These are phyloP conservation scores for Drosophila tsacasi DNA, from an alignment of 1,140 invertebrate genomes.

Conservation along the genomic window DNA sequence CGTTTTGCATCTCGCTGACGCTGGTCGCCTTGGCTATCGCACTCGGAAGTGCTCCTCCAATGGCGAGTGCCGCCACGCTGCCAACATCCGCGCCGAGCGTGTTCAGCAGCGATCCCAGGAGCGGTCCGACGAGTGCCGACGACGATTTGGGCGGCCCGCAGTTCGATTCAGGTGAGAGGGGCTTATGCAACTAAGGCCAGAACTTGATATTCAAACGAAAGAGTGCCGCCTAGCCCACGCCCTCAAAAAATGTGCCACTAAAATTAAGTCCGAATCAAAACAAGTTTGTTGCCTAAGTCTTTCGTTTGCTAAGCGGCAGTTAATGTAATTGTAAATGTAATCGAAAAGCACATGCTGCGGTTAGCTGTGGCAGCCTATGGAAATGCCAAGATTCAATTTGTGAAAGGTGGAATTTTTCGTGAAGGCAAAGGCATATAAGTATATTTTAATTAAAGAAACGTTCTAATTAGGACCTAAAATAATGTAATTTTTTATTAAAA, in stretches of 20 bases:
- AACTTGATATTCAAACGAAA: slow-evolving; percentile 74
- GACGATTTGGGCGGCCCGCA: slow-evolving; percentile 48
- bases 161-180: slow-evolving; percentile 56
- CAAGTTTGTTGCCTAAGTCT: slow-evolving; percentile 75
- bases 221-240: slow-evolving; percentile 24
- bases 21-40: slow-evolving; percentile 59
- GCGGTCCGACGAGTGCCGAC: slow-evolving; percentile 7
- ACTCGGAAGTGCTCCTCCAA: slow-evolving; percentile 64
- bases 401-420: slow-evolving; percentile 13
- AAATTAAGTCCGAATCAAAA: slow-evolving; percentile 44
- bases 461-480: too few species aligned
- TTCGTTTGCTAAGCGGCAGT: slow-evolving; percentile 48
- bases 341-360: slow-evolving; percentile 30
- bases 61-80: slow-evolving; percentile 53
- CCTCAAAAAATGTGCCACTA: slow-evolving; percentile 30
- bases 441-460: neutral
- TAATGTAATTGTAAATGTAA: slow-evolving; percentile 38
- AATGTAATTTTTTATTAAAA: neutral
- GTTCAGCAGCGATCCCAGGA: slow-evolving; percentile 50
- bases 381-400: slow-evolving; percentile 14
- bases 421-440: neutral
- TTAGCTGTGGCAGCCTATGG: slow-evolving; percentile 16
- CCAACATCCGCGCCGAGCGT: slow-evolving; percentile 57
- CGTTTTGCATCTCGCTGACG: slow-evolving; percentile 55
- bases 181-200: slow-evolving; percentile 63